Evolutionary conservation across 2,113 vertebrate genomes (phyloP).

Genomic region (Phodopus roborovskii): DNA sequence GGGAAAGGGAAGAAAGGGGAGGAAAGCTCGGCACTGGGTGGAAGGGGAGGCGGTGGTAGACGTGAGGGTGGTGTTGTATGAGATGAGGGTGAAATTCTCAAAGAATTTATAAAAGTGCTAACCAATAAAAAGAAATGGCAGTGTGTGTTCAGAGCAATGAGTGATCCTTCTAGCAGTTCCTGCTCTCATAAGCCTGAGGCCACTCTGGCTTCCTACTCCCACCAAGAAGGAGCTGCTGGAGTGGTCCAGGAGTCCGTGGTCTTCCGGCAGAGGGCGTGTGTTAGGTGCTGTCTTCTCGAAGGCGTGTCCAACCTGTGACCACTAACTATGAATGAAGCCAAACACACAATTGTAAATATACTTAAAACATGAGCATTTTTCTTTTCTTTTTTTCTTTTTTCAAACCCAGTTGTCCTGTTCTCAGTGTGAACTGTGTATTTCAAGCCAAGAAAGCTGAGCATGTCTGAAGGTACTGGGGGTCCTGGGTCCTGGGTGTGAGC

Average conservation of each 20-base stretch:
- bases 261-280: conserved; percentile 46
- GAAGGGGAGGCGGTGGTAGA: neutral
- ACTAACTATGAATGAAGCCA: neutral
- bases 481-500: neutral
- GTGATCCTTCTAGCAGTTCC: accelerated
- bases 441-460: neutral
- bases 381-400: neutral
- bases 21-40: neutral
- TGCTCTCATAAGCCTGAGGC: accelerated
- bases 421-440: neutral
- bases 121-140: neutral
- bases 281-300: neutral
- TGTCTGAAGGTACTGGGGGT: neutral
- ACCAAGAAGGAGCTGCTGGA: accelerated
- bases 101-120: neutral
- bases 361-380: neutral
- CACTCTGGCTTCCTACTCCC: no score
- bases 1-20: neutral
- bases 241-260: accelerated
- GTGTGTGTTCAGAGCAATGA: accelerated
- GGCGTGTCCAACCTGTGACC: no score
- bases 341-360: neutral
- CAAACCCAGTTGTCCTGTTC: neutral
- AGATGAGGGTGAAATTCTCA: neutral
- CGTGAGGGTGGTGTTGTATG: neutral